phyloP scores from a whole-genome alignment of 2,888 invertebrate species.

The Chromoteleia sp. region DNA sequence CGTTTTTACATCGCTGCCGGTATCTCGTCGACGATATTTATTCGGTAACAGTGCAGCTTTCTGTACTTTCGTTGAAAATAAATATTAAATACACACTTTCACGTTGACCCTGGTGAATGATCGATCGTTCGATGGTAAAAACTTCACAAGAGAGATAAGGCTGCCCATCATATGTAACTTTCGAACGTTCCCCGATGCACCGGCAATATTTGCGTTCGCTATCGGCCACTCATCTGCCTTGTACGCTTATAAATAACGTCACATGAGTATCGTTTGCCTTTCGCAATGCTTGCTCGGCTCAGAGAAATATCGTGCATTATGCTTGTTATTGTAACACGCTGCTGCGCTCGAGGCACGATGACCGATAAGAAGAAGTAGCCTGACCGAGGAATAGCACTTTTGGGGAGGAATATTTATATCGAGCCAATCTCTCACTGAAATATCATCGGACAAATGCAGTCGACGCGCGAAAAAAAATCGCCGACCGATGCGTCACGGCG shows the following conservation, averaged over 20 bases:
- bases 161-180: slow-evolving; percentile 71
- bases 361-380: slow-evolving; percentile 74
- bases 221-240: slow-evolving; percentile 78
- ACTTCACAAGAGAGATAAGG: slow-evolving; percentile 68
- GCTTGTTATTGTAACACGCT: slow-evolving; percentile 77
- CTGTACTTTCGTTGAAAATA: slow-evolving; percentile 65
- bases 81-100: slow-evolving; percentile 69
- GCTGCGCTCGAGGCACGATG: slow-evolving; percentile 73
- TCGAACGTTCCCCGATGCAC: slow-evolving; percentile 69
- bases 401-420: slow-evolving; percentile 50
- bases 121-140: slow-evolving; percentile 69
- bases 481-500: not conserved
- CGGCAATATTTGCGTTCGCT: slow-evolving; percentile 78
- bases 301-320: slow-evolving; percentile 76
- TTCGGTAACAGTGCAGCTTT: slow-evolving; percentile 61
- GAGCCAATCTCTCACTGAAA: slow-evolving; percentile 53
- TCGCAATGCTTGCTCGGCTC: slow-evolving; percentile 73
- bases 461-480: not conserved
- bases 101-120: slow-evolving; percentile 69
- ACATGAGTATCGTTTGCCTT: slow-evolving; percentile 72
- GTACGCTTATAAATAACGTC: slow-evolving; percentile 77
- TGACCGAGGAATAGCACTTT: slow-evolving; percentile 57
- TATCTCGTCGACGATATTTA: slow-evolving; percentile 53
- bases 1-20: slow-evolving; percentile 1
- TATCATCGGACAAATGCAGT: slow-evolving; percentile 30